phyloP scores from a whole-genome alignment of 2,113 vertebrate species.

The Sporophila hypoxantha region DNA sequence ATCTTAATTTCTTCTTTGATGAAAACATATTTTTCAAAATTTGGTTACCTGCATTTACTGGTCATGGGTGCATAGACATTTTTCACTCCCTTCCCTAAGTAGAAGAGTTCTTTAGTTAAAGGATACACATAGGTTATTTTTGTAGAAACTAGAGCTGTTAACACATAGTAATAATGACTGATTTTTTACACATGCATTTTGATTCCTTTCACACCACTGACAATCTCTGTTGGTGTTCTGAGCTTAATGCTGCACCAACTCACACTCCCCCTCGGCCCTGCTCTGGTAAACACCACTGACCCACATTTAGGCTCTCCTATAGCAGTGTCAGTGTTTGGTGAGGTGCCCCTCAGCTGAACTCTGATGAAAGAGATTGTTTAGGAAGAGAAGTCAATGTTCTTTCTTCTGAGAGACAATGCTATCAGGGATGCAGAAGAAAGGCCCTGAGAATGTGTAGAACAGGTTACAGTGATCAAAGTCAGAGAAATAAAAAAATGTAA shows the following conservation, averaged over 20 bases:
- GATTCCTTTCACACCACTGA: neutral
- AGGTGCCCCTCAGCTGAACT: neutral
- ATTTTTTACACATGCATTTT: neutral
- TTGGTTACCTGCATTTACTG: neutral
- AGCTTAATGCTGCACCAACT: neutral
- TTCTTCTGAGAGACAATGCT: neutral
- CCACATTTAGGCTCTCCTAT: neutral
- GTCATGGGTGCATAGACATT: rapidly evolving
- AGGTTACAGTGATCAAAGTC: neutral
- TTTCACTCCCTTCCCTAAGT: neutral
- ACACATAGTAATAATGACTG: neutral
- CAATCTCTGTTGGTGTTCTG: neutral
- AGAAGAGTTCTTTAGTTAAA: neutral
- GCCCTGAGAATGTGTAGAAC: neutral
- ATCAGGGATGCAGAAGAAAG: neutral
- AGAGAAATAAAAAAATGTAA: neutral
- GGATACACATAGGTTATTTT: neutral
- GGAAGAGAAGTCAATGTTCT: neutral
- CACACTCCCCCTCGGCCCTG: neutral
- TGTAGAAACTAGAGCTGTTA: neutral
- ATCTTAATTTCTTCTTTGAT: neutral
- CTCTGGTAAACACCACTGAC: neutral
- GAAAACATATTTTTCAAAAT: neutral
- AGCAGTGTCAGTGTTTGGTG: neutral
- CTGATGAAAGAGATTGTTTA: neutral